Base-by-base conservation (phyloP, 1,140 invertebrate genomes). In the Ceratitis capitata region DNA sequence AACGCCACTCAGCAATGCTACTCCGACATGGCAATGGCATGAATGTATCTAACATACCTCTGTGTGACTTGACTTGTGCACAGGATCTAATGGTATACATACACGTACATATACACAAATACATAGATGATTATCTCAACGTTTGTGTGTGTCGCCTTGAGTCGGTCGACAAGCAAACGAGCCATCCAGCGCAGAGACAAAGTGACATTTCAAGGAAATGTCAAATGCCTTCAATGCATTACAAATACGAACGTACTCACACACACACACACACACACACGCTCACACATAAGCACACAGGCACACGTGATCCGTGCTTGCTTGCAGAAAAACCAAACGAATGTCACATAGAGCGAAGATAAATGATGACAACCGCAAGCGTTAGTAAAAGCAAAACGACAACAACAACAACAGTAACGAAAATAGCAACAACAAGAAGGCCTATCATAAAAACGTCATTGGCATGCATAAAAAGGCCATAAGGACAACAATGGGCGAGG, bases 391-490 rank as follows among this genome's bases (percentile, higher is more conserved):
- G 45, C n/a, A n/a, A 78, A 78, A 78, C 45, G 69, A 78, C 32
- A 39, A 78, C 69, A 78, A 78, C 69, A 35, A 23, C 69, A 47
- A 78, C 14, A 35, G 42, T 78, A 45, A 78, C 35, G 35, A 45
- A 74, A 29, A 74, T n/a, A n/a, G 45, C 69, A 74, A 74, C 56
- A 61, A 61, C 32, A 61, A 14, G 4, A 69, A n/a, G 4, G 26
- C 3, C n/a, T 26, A 78, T 78, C 69, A 78, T 78, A 45, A 78
- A 78, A 78, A 78, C 69, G 69, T 78, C 69, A 78, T 78, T 78
- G 69, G 69, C 69, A 78, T 78, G 69, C 69, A 78, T 78, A 78
- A 78, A 78, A 78, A 78, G 69, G 69, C 69, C 69, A 78, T 78
- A 78, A 78, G 69, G 69, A 78, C 69, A n/a, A n/a, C n/a, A 78